Base-by-base conservation (phyloP, 2,888 invertebrate species). In the Ophraella communa region DNA sequence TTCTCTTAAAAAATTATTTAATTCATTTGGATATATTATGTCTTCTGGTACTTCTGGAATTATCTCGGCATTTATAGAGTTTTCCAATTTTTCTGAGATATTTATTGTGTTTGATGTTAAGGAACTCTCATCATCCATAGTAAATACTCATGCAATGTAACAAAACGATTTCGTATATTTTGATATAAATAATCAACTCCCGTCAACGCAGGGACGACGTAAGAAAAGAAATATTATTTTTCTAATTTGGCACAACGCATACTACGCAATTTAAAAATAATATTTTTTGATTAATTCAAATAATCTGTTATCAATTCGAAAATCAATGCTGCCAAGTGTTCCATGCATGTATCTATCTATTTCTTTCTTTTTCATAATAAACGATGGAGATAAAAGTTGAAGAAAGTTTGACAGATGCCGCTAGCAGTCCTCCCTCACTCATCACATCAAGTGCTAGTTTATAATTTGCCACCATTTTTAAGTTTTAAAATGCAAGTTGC, bases 1-100 rank as follows among this genome's bases (percentile, higher is more conserved):
- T 66, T 86, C 85, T 67, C 86, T 83, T 54, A 89, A 79, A 79
- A 87, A 87, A 30, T 82, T 81, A 77, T 88, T 88, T n/a, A 88
- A 74, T 76, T 89, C 88, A 39, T 87, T 83, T 0, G 88, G 87
- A 76, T 87, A 88, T 39, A 87, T 74, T 27, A 84, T 75, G 75
- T 87, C 84, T 11, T 84, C 83, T 10, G 83, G 78, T 59, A 80
- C 64, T 14, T 67, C 67, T 42, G 66, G 67, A 49, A 53, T n/a
- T 18, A 66, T 17, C n/a, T 59, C 52, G 2, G 20, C 8, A 24
- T 21, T 45, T 52, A 60, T 21, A 10, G 64, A 66, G 44, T 62
- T 56, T 49, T 64, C 57, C 11, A 68, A 52, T 56, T 59, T 64
- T 8, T 62, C 64, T 2, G 66, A 53, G 3, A 68, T 39, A 33